A percentile compares a stretch with the other conserved stretches of the same genome.
These are phyloP conservation scores for Philhelius pedissequus DNA, from an alignment of 2,888 invertebrate genomes.

Conservation along the genomic window DNA sequence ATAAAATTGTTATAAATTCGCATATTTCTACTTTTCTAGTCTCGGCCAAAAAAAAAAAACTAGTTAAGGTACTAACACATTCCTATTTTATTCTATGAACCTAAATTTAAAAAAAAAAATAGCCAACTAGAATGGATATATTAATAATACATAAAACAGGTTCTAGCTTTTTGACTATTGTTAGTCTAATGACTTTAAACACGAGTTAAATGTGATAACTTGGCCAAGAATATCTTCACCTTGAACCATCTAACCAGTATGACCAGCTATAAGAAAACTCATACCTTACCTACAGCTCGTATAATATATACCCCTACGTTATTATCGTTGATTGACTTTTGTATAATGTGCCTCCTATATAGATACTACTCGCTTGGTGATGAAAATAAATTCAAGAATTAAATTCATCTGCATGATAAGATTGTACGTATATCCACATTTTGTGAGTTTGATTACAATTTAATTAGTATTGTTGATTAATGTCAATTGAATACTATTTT, in stretches of 20 bases:
- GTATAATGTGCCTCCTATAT: neutral
- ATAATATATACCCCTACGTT: neutral
- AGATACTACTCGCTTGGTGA: neutral
- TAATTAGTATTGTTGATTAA: constrained; percentile 7
- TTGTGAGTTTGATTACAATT: constrained; percentile 3
- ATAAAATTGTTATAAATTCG: no score
- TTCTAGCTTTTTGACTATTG: neutral
- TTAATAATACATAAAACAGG: neutral
- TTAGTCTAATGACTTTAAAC: neutral
- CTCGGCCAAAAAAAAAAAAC: no score
- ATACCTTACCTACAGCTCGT: no score
- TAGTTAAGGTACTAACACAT: neutral
- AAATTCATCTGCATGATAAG: neutral
- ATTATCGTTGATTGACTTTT: neutral
- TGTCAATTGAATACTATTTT: constrained; percentile 1
- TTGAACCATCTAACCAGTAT: neutral
- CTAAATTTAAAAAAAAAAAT: neutral
- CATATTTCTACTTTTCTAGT: no score
- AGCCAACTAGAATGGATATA: neutral
- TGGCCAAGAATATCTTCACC: constrained; percentile 5
- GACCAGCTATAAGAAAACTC: neutral
- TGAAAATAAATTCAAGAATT: neutral
- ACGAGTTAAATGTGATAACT: neutral
- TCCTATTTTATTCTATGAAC: neutral
- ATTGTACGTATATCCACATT: neutral